Evolutionary conservation across 2,113 vertebrate species (phyloP).

Genomic region (Australoheros scitulus): DNA sequence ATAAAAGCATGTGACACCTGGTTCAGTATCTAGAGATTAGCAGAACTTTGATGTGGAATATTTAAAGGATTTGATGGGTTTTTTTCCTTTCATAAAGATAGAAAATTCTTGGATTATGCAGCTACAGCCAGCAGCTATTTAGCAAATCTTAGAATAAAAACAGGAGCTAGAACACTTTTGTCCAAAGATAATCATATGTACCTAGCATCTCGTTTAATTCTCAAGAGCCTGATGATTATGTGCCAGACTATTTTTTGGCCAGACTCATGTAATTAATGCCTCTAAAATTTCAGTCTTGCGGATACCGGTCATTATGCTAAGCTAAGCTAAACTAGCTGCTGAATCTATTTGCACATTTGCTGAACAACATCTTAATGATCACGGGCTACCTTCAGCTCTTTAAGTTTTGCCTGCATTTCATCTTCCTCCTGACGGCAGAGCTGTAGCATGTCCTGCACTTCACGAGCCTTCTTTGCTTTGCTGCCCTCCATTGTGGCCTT

Average conservation of each 20-base stretch:
- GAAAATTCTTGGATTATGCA: not conserved
- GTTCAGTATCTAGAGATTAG: slow-evolving; percentile 26
- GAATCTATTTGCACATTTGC: not conserved
- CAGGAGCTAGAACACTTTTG: not conserved
- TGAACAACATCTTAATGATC: not conserved
- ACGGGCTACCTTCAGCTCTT: slow-evolving; percentile 82
- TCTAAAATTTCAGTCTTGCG: not conserved
- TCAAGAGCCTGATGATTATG: not conserved
- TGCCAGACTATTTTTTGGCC: not conserved
- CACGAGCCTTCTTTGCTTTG: slow-evolving; percentile 82
- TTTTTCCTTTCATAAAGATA: not conserved
- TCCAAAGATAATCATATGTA: not conserved
- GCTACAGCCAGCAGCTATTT: not conserved
- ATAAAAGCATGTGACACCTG: not conserved
- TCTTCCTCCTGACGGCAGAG: slow-evolving; percentile 83
- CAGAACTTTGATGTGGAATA: not conserved
- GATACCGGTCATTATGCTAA: not conserved
- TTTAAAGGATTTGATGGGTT: not conserved
- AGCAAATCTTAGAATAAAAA: not conserved
- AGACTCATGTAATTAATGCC: not conserved
- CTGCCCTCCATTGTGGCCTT: slow-evolving; percentile 76
- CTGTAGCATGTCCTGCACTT: slow-evolving; percentile 80
- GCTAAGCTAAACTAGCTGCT: not conserved
- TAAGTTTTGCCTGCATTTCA: slow-evolving; percentile 81
- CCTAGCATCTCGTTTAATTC: not conserved